phyloP scores from a whole-genome alignment of 2,888 invertebrate species.

The Cecidostiba fungosa region DNA sequence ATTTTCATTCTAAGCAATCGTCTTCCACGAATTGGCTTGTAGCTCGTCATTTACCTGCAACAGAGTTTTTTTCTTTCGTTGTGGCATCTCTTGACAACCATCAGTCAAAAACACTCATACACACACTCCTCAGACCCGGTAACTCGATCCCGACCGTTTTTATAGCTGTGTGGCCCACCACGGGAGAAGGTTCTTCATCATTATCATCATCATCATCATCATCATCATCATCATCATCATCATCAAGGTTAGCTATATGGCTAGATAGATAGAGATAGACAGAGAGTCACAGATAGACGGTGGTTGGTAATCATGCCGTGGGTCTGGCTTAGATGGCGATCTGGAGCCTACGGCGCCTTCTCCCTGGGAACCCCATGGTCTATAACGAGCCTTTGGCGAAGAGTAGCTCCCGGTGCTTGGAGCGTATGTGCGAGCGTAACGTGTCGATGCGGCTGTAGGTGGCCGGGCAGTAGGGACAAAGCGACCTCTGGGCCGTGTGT shows the following conservation, averaged over 20 bases:
- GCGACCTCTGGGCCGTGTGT: slow-evolving; percentile 89
- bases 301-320: background rate
- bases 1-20: background rate
- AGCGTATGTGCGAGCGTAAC: slow-evolving; percentile 90
- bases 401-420: slow-evolving; percentile 77
- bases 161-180: background rate
- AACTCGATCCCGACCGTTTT: background rate
- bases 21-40: background rate
- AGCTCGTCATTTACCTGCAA: background rate
- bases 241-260: background rate
- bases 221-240: background rate
- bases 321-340: slow-evolving; percentile 51
- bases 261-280: slow-evolving; percentile 13
- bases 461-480: slow-evolving; percentile 92
- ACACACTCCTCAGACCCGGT: background rate
- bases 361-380: slow-evolving; percentile 75
- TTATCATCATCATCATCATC: background rate
- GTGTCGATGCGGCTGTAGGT: slow-evolving; percentile 95
- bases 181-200: slow-evolving; percentile 24
- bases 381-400: slow-evolving; percentile 75
- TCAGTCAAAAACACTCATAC: background rate
- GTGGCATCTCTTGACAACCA: background rate
- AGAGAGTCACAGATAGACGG: slow-evolving; percentile 6
- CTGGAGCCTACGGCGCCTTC: slow-evolving; percentile 70
- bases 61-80: background rate